These are phyloP conservation scores for Cydia fagiglandana DNA, from an alignment of 1,140 invertebrate genomes.

Conservation along the genomic window DNA sequence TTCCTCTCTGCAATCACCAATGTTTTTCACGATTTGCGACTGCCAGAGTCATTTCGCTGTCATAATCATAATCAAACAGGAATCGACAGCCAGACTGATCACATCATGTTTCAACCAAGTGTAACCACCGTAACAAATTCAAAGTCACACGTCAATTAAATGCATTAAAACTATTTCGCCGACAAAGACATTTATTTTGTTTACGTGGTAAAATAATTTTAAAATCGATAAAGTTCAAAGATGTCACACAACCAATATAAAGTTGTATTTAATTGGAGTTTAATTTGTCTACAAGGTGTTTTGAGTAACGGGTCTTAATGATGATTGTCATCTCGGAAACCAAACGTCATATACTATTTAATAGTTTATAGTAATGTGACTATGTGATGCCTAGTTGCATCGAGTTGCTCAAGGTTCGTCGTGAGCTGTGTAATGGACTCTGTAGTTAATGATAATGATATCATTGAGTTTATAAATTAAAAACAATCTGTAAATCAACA, in stretches of 20 bases:
- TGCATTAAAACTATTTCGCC: background rate
- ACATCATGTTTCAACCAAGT: background rate
- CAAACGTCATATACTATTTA: background rate
- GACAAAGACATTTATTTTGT: background rate
- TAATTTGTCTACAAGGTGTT: background rate
- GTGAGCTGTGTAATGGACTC: background rate
- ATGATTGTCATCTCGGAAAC: background rate
- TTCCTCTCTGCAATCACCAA: background rate
- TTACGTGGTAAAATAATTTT: background rate
- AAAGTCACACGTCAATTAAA: background rate
- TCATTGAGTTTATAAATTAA: background rate
- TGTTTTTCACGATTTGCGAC: conserved; percentile 8
- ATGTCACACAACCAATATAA: background rate
- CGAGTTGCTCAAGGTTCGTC: background rate
- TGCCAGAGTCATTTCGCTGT: background rate
- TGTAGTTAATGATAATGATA: background rate
- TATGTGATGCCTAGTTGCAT: background rate
- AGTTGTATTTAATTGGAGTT: background rate
- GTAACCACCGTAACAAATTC: too few relatives aligned
- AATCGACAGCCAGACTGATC: background rate
- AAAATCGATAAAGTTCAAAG: background rate
- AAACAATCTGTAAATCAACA: conserved; percentile 5
- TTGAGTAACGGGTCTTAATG: background rate
- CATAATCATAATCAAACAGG: conserved; percentile 8
- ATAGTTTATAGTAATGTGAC: background rate